Conservation (phyloP, 2,888 invertebrate genomes). For the Cryptocheilus praepositus region DNA sequence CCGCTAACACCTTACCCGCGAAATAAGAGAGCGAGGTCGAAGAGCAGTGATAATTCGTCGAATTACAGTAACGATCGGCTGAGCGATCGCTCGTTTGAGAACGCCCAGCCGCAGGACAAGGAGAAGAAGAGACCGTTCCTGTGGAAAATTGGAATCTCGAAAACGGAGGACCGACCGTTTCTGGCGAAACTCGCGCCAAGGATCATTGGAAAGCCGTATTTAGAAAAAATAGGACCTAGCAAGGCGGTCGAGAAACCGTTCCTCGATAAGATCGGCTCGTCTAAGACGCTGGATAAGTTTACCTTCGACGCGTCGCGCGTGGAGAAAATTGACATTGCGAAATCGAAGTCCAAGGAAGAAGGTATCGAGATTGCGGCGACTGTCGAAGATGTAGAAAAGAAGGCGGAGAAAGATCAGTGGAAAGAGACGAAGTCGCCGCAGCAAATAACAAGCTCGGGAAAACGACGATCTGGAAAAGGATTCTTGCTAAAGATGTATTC, state of each 20-base stretch:
- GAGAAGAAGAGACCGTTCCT: constrained; percentile 68
- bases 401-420: not conserved
- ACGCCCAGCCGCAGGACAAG: constrained; percentile 51
- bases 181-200: constrained; percentile 65
- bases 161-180: constrained; percentile 70
- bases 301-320: constrained; percentile 59
- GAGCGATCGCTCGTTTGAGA: constrained; percentile 61
- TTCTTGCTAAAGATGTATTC: constrained; percentile 71
- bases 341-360: constrained; percentile 13
- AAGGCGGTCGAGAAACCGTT: constrained; percentile 69
- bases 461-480: constrained; percentile 66
- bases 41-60: constrained; percentile 72
- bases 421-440: constrained; percentile 8
- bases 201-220: constrained; percentile 69
- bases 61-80: constrained; percentile 69
- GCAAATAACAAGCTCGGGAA: constrained; percentile 31
- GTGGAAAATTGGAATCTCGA: constrained; percentile 70
- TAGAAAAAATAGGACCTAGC: constrained; percentile 71
- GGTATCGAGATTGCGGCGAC: constrained; percentile 24
- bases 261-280: constrained; percentile 69
- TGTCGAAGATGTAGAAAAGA: constrained; percentile 2
- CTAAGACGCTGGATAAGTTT: constrained; percentile 69
- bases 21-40: constrained; percentile 68
- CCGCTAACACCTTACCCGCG: constrained; percentile 67
- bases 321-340: constrained; percentile 19